phyloP scores from a whole-genome alignment of 2,888 invertebrate species.

The Lysandra bellargus region DNA sequence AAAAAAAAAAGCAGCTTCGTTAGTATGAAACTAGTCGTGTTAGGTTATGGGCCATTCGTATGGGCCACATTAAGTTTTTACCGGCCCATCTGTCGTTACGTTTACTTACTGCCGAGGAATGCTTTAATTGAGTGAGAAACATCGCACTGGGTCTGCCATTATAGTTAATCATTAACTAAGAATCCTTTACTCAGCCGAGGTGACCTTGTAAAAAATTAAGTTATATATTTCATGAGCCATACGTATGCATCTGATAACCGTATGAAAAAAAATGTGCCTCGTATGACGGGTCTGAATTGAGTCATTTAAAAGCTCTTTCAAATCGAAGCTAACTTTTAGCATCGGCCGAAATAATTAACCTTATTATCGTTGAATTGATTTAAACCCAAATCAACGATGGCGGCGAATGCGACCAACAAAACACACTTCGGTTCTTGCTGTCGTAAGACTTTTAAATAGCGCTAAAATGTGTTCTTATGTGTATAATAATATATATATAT shows the following conservation, averaged over 20 bases:
- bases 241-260: constrained; percentile 19
- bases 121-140: constrained; percentile 71
- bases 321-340: constrained; percentile 65
- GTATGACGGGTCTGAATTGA: constrained; percentile 55
- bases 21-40: constrained; percentile 45
- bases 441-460: constrained; percentile 37
- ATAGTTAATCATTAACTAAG: constrained; percentile 53
- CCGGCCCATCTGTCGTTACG: constrained; percentile 57
- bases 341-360: constrained; percentile 72
- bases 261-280: constrained; percentile 10
- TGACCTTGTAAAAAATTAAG: constrained; percentile 24
- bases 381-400: constrained; percentile 66
- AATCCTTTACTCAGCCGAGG: constrained; percentile 38
- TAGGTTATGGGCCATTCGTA: constrained; percentile 54
- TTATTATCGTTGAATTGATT: constrained; percentile 67
- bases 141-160: constrained; percentile 53
- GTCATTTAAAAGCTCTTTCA: constrained; percentile 64
- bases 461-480: constrained; percentile 35
- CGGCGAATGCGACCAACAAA: constrained; percentile 57
- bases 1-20: constrained; percentile 56
- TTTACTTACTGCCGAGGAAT: constrained; percentile 52
- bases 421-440: constrained; percentile 38
- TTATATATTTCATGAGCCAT: constrained; percentile 19
- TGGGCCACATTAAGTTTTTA: constrained; percentile 58
- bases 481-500: too few relatives aligned